Percentiles rank a stretch among this genome's conserved stretches.
Evolutionary conservation across 2,113 vertebrate genomes (phyloP).

Genomic region (Alectura lathami): DNA sequence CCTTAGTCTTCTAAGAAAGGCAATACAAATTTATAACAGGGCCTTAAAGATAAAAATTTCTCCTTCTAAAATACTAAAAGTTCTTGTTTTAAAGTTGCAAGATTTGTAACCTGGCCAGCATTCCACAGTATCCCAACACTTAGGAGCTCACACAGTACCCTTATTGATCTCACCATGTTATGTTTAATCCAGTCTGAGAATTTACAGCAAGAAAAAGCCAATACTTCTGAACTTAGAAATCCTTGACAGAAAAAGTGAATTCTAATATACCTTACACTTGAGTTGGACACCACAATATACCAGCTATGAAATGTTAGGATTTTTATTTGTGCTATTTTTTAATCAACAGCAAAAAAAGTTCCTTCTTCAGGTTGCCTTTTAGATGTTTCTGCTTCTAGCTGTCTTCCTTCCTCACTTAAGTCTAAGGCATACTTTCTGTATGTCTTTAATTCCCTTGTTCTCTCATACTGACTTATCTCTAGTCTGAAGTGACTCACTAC

Average conservation of each 20-base stretch:
- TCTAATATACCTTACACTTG: neutral
- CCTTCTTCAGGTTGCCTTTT: neutral
- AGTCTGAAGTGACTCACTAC: slow-evolving; percentile 1
- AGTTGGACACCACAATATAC: neutral
- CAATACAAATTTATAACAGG: neutral
- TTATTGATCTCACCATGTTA: neutral
- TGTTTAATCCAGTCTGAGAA: neutral
- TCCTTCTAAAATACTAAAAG: neutral
- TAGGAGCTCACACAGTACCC: neutral
- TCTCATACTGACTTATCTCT: neutral
- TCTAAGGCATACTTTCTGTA: neutral
- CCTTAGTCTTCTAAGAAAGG: neutral
- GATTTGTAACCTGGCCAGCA: neutral
- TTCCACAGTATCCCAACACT: neutral
- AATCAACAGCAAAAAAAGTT: neutral
- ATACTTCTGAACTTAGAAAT: neutral
- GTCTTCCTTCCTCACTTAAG: neutral
- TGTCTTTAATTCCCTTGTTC: neutral
- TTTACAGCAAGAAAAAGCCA: neutral
- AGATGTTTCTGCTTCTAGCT: neutral
- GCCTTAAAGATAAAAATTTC: neutral
- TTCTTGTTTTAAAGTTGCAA: neutral
- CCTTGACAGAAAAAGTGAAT: neutral
- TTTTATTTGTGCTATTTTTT: neutral
- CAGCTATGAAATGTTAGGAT: neutral